Base-by-base conservation (phyloP, 2,113 vertebrate species). In the Urocolius indicus region DNA sequence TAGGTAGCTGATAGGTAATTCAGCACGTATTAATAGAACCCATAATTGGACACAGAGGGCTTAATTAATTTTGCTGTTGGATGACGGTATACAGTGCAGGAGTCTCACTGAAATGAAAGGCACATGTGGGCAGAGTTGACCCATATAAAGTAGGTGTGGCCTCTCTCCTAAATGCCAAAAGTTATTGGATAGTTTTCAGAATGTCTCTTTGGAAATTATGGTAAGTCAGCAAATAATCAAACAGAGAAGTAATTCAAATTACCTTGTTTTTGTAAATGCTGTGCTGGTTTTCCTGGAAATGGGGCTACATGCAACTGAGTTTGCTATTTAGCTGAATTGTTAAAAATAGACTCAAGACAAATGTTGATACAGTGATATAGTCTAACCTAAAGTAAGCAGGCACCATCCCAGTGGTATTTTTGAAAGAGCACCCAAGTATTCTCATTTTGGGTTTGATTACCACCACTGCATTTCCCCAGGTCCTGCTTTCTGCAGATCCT, bases 151-250 rank as follows among this genome's bases (percentile, higher is more conserved):
- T 1, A 1, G 89, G 21, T 3, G 7, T 93, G 67, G 61, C 83
- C 63, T 94, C 38, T 6, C 4, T 88, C 45, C 69, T 87, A 80
- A 93, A 63, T 72, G 57, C 61, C 68, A 78, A 52, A 77, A 93
- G 54, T 76, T 76, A 11, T 66, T 91, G 66, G 75, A 78, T 22
- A 65, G 19, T 18, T 87, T 91, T 95, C 74, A 84, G 61, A 82
- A 43, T 1, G 10, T 91, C 52, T 85, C 59, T 61, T 91, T 94
- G 73, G 76, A 88, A 93, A 87, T 87, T 15, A n/a, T 43, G 82
- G 12, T 13, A 73, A 72, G 75, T 93, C 91, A 93, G 83, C n/a
- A 95, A 93, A 83, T 74, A 82, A 90, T 90, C 43, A 85, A 83
- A 72, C 45, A 72, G 62, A 66, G 36, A 67, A 51, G 16, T 63